phyloP scores from a whole-genome alignment of 2,888 invertebrate genomes.

The Phytoseiulus persimilis region DNA sequence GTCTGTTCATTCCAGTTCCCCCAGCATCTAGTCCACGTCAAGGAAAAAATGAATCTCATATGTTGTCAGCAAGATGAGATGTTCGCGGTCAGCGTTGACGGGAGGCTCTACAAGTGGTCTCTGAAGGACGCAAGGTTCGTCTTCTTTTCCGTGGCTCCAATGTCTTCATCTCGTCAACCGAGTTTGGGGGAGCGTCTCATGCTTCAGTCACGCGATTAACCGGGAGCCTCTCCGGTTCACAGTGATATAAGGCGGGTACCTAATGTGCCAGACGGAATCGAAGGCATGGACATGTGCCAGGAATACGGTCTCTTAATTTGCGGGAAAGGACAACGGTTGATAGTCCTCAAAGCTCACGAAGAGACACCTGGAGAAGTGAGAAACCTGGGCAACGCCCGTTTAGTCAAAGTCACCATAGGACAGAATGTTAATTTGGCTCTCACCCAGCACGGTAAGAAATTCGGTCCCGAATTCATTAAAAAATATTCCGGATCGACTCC shows the following conservation, averaged over 20 bases:
- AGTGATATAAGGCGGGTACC: slow-evolving; percentile 17
- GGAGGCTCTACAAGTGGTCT: slow-evolving; percentile 33
- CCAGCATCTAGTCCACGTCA: slow-evolving; percentile 1
- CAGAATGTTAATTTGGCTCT: slow-evolving; percentile 18
- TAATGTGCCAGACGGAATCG: neutral
- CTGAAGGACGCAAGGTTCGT: slow-evolving; percentile 32
- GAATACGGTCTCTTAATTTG: neutral
- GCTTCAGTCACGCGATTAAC: neutral
- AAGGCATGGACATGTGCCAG: neutral
- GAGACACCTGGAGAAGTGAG: slow-evolving; percentile 7
- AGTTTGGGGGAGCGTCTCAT: too few species aligned
- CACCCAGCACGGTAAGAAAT: neutral
- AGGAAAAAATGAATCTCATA: slow-evolving; percentile 35
- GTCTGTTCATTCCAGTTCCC: slow-evolving; percentile 10
- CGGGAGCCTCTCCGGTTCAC: neutral
- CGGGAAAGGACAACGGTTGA: neutral
- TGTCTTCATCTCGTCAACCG: too few species aligned
- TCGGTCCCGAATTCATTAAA: too few species aligned
- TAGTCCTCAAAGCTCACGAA: slow-evolving; percentile 21
- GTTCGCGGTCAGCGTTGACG: slow-evolving; percentile 14
- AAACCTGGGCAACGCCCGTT: neutral
- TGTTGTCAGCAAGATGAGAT: neutral
- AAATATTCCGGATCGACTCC: too few species aligned
- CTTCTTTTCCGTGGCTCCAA: too few species aligned
- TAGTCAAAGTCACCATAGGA: slow-evolving; percentile 14